These are phyloP conservation scores for Dasysyrphus tricinctus DNA, from an alignment of 2,888 invertebrate genomes.

Conservation along the genomic window DNA sequence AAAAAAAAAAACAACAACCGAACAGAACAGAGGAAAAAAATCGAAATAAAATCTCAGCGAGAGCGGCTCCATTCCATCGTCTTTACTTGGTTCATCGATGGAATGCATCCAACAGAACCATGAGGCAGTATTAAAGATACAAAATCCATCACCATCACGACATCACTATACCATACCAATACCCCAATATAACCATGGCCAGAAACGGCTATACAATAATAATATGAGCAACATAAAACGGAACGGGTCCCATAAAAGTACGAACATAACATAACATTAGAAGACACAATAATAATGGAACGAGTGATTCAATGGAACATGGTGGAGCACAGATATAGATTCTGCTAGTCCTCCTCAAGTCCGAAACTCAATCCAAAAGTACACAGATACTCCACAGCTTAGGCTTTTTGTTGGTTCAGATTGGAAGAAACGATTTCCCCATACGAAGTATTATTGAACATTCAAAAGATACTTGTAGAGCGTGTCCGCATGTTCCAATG, in stretches of 20 bases:
- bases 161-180: not conserved
- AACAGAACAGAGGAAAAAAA: constrained; percentile 25
- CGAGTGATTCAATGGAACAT: constrained; percentile 55
- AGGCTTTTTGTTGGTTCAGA: constrained; percentile 10
- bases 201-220: constrained; percentile 17
- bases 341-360: not conserved
- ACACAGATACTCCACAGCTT: not conserved
- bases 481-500: constrained; percentile 24
- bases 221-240: constrained; percentile 57
- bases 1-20: constrained; percentile 22
- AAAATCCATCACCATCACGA: constrained; percentile 52
- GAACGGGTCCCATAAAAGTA: constrained; percentile 53
- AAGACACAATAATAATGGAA: constrained; percentile 46
- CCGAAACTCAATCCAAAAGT: constrained; percentile 3
- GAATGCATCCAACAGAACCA: constrained; percentile 60
- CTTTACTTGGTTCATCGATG: constrained; percentile 67
- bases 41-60: constrained; percentile 65
- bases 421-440: constrained; percentile 22
- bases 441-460: not conserved
- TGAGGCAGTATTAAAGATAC: constrained; percentile 47
- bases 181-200: constrained; percentile 8
- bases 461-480: constrained; percentile 25
- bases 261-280: constrained; percentile 41
- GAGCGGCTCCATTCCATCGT: constrained; percentile 67
- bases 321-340: constrained; percentile 41